These are phyloP conservation scores for Euclidia mi DNA, from an alignment of 2,888 invertebrate species.

Conservation along the genomic window DNA sequence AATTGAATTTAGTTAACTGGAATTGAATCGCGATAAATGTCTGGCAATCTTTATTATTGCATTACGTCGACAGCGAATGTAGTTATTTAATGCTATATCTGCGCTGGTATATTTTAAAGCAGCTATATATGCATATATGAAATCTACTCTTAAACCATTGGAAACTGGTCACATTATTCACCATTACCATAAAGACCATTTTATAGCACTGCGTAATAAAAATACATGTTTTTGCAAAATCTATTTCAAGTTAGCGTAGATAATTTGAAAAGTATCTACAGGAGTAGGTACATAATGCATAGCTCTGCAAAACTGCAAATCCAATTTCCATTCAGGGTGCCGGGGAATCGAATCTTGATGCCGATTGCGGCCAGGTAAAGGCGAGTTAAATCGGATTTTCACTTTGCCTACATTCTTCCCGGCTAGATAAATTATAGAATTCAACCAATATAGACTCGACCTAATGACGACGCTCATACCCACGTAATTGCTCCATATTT, in stretches of 20 bases:
- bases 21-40: no score
- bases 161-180: no score
- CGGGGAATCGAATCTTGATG: constrained; percentile 80
- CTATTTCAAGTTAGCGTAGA: constrained; percentile 48
- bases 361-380: constrained; percentile 83
- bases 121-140: no score
- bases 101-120: no score
- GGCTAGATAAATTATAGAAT: constrained; percentile 62
- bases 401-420: constrained; percentile 65
- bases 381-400: constrained; percentile 81
- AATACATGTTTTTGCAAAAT: constrained; percentile 35
- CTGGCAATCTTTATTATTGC: background rate
- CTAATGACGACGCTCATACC: constrained; percentile 19
- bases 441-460: constrained; percentile 45
- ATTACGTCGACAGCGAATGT: no score
- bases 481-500: background rate
- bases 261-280: constrained; percentile 74
- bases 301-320: constrained; percentile 81
- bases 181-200: no score
- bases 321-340: constrained; percentile 82
- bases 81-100: no score
- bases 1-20: no score
- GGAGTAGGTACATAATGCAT: constrained; percentile 76
- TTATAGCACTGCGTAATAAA: background rate
- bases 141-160: no score